Percentiles rank a stretch among this genome's conserved stretches.
phyloP scores from a whole-genome alignment of 2,888 invertebrate genomes.

The Proisotoma minuta region DNA sequence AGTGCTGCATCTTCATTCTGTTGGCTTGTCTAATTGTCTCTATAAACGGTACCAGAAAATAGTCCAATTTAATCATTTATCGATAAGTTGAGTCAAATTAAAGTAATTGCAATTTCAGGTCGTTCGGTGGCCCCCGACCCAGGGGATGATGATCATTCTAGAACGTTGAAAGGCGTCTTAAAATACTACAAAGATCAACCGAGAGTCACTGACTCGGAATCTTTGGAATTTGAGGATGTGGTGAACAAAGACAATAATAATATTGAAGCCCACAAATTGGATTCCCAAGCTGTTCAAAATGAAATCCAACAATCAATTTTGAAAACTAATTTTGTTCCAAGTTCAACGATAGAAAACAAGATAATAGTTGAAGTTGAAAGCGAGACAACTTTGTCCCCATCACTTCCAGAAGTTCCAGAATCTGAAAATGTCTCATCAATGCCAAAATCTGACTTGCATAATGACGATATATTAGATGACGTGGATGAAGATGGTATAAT shows the following conservation, averaged over 20 bases:
- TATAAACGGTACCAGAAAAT: too few relatives aligned
- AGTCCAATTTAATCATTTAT: too few relatives aligned
- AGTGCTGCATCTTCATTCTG: too few relatives aligned
- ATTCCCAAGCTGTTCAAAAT: too few relatives aligned
- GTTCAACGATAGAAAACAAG: too few relatives aligned
- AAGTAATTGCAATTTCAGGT: too few relatives aligned
- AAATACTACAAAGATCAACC: slow-evolving; percentile 10
- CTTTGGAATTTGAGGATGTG: slow-evolving; percentile 12
- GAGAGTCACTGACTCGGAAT: slow-evolving; percentile 5
- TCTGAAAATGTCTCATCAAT: slow-evolving; percentile 2
- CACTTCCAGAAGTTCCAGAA: slow-evolving; percentile 12
- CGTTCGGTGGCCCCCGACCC: neutral
- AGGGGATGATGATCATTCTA: neutral
- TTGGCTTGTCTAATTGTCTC: too few relatives aligned
- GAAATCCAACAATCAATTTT: too few relatives aligned
- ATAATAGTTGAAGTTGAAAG: slow-evolving; percentile 34
- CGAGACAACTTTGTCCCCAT: slow-evolving; percentile 32
- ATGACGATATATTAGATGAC: slow-evolving; percentile 19
- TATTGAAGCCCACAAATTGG: too few relatives aligned
- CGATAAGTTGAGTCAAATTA: too few relatives aligned
- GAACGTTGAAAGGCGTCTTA: slow-evolving; percentile 3
- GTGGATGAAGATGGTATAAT: slow-evolving; percentile 14
- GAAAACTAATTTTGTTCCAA: too few relatives aligned
- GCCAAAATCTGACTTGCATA: slow-evolving; percentile 24
- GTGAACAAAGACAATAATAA: too few relatives aligned